Base-by-base conservation (phyloP, 2,797 vertebrate genomes). In the Zalophus californianus region DNA sequence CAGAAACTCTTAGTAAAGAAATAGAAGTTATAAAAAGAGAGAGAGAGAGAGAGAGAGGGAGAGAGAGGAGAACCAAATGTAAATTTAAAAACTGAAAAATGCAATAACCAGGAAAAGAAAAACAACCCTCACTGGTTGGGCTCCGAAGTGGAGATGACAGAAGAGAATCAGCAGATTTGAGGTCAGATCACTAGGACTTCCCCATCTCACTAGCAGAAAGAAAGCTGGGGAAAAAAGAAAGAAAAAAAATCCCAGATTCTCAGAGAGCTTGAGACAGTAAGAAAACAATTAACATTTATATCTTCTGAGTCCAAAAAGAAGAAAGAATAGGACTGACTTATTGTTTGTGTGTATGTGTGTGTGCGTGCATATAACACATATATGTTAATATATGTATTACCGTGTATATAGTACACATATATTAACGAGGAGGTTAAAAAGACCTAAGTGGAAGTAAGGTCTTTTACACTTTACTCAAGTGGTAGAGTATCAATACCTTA, bases 11-110 rank as follows among this genome's bases (percentile, higher is more conserved):
- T 60, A 58, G 21, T 38, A 56, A 77, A 86, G 48, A 89, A 41
- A 78, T 0, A 6, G 38, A 89, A 58, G 54, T 35, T 48, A 10
- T 29, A 50, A 12, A 35, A 44, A 73, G 66, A 44, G 77, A 54
- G 18, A 54, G 1, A 44, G 1, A 44, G 41, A 15, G 16, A 56
- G 20, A 56, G 20, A 10, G 35, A 73, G 66, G 35, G 1, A 44
- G 44, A 16, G 16, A 56, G 20, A 56, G 20, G 23, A 52, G 62
- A 41, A 58, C 11, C 48, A 41, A 66, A 88, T 41, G 23, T 60
- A 86, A 95, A 94, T 78, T 52, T 60, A 12, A 72, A 68, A 79
- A 48, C 56, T n/a, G n/a, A 90, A 85, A 80, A 85, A 7, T 27
- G 54, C 32, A 89, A 13, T 48, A 38, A 52, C 25, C 2, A 16